phyloP scores from a whole-genome alignment of 2,888 invertebrate species.

The Bombylius major region DNA sequence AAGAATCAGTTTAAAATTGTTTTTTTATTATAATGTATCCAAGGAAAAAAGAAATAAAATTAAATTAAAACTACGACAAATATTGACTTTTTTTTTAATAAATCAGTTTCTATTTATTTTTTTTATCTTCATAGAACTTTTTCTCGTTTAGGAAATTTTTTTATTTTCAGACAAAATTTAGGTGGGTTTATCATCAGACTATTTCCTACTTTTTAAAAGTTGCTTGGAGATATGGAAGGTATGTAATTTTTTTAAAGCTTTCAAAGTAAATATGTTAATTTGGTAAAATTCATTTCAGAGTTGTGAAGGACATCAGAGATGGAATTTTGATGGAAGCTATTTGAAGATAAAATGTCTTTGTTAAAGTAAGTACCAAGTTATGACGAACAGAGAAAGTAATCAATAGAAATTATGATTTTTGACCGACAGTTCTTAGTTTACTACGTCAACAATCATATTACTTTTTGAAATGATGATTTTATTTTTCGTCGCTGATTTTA shows the following conservation, averaged over 20 bases:
- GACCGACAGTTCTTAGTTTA: too few relatives aligned
- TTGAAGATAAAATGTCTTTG: background rate
- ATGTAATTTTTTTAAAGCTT: too few relatives aligned
- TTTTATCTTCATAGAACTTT: background rate
- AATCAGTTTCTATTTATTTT: too few relatives aligned
- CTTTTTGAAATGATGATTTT: background rate
- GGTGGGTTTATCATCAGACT: too few relatives aligned
- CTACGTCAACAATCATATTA: background rate
- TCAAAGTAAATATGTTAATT: too few relatives aligned
- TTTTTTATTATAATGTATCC: background rate
- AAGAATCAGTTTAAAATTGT: slow-evolving; percentile 72
- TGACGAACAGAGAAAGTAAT: background rate
- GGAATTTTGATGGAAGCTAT: too few relatives aligned
- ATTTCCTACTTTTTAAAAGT: too few relatives aligned
- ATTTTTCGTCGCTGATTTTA: background rate
- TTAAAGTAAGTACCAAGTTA: background rate
- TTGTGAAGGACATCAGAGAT: too few relatives aligned
- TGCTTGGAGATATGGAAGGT: too few relatives aligned
- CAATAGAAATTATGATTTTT: background rate
- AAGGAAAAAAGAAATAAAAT: background rate
- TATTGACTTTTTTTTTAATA: background rate
- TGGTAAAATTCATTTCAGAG: too few relatives aligned
- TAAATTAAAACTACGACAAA: background rate
- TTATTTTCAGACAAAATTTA: too few relatives aligned
- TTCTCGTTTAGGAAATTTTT: too few relatives aligned